Conservation (phyloP, 2,113 vertebrate species). For the Bothrops jararaca region DNA sequence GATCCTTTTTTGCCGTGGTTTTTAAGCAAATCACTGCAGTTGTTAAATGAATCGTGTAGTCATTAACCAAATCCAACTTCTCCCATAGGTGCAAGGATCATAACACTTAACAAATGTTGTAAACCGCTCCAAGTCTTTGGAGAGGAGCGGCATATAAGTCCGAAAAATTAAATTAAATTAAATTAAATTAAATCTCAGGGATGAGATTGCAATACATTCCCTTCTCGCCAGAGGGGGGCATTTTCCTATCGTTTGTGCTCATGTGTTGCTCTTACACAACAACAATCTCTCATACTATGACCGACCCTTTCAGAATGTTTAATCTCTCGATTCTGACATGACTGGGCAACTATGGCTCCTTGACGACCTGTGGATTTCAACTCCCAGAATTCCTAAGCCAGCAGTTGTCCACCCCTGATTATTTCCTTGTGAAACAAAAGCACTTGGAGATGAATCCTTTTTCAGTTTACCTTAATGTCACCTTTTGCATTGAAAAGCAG, state of each 20-base stretch:
- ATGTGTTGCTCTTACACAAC: neutral
- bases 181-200: no score
- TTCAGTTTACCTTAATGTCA: conserved; percentile 78
- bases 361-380: neutral
- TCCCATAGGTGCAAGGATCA: neutral
- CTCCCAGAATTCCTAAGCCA: neutral
- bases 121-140: no score
- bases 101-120: no score
- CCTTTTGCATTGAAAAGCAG: conserved; percentile 79
- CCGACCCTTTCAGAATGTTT: neutral
- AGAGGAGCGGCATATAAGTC: no score
- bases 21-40: no score
- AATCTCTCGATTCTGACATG: neutral
- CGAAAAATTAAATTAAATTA: no score
- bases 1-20: no score
- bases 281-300: neutral
- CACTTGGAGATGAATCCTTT: neutral
- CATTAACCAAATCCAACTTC: no score
- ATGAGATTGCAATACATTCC: neutral
- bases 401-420: neutral
- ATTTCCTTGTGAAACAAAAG: neutral
- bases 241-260: neutral
- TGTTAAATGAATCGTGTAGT: no score
- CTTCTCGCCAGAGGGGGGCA: neutral
- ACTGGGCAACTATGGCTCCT: neutral